phyloP scores from a whole-genome alignment of 2,888 invertebrate genomes.

The Meiosimyza decipiens region DNA sequence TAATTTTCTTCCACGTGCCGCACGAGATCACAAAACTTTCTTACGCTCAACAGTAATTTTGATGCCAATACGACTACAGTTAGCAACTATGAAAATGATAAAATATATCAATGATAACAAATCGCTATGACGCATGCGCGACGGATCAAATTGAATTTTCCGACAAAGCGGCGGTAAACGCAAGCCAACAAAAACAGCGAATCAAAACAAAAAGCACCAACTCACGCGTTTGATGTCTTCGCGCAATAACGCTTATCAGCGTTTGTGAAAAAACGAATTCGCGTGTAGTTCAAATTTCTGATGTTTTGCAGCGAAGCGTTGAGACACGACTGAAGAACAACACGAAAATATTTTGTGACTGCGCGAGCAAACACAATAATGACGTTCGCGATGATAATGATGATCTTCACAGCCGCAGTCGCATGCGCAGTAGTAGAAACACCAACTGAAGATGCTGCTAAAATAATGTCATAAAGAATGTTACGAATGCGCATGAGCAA shows the following conservation, averaged over 20 bases:
- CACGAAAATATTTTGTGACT: slow-evolving; percentile 3
- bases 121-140: too few species aligned
- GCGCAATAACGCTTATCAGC: too few species aligned
- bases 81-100: too few species aligned
- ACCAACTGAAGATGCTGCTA: slow-evolving; percentile 13
- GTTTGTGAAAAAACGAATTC: slow-evolving; percentile 3
- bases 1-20: too few species aligned
- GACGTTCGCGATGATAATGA: background rate
- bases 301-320: slow-evolving; percentile 36
- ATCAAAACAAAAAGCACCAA: background rate
- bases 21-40: too few species aligned
- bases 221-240: background rate
- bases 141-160: background rate
- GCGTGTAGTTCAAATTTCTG: slow-evolving; percentile 18
- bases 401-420: background rate
- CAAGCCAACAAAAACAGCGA: background rate
- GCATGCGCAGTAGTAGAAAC: background rate
- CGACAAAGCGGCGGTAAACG: background rate
- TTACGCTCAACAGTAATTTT: too few species aligned
- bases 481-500: background rate
- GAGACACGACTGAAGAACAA: slow-evolving; percentile 35
- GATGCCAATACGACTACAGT: too few species aligned
- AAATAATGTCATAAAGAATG: slow-evolving; percentile 32
- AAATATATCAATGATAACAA: too few species aligned
- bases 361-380: slow-evolving; percentile 9